Conservation (phyloP, 1,140 invertebrate genomes). For the Drosophila arizonae region DNA sequence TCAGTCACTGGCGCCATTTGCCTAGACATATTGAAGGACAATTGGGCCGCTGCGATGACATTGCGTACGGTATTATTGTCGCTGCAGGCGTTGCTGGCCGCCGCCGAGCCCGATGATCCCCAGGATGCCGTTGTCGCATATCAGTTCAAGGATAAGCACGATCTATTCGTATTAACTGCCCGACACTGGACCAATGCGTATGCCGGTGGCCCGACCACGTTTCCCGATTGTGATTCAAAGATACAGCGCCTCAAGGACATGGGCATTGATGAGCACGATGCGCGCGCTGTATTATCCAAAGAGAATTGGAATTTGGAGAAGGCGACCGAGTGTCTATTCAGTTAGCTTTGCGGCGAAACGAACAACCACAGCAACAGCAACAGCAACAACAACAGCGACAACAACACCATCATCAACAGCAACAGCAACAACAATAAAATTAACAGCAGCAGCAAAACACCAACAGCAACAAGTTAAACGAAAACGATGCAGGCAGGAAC, state of each 20-base stretch:
- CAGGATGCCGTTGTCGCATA: slow-evolving; percentile 98
- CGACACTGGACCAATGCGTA: slow-evolving; percentile 97
- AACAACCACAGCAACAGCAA: background rate
- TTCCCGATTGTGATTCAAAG: slow-evolving; percentile 91
- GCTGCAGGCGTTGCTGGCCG: slow-evolving; percentile 94
- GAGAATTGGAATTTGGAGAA: slow-evolving; percentile 95
- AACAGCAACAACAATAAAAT: slow-evolving; percentile 19
- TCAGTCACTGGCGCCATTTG: slow-evolving; percentile 99
- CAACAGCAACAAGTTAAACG: slow-evolving; percentile 7
- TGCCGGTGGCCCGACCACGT: slow-evolving; percentile 91
- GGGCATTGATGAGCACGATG: slow-evolving; percentile 93
- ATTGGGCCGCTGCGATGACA: slow-evolving; percentile 99
- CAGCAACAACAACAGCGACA: background rate
- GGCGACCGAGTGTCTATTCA: slow-evolving; percentile 94
- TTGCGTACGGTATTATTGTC: slow-evolving; percentile 97
- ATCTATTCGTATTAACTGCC: slow-evolving; percentile 94
- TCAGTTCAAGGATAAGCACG: slow-evolving; percentile 95
- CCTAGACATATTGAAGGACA: slow-evolving; percentile 99
- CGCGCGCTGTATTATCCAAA: slow-evolving; percentile 92
- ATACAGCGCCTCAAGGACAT: slow-evolving; percentile 92
- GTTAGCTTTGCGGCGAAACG: slow-evolving; percentile 85
- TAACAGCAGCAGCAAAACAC: slow-evolving; percentile 5
- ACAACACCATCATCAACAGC: slow-evolving; percentile 15
- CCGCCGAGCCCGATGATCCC: slow-evolving; percentile 98
- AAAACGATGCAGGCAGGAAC: background rate